Percentiles rank a stretch among this genome's conserved stretches.
phyloP scores from a whole-genome alignment of 2,888 invertebrate genomes.

The Mesochorus sp. region DNA sequence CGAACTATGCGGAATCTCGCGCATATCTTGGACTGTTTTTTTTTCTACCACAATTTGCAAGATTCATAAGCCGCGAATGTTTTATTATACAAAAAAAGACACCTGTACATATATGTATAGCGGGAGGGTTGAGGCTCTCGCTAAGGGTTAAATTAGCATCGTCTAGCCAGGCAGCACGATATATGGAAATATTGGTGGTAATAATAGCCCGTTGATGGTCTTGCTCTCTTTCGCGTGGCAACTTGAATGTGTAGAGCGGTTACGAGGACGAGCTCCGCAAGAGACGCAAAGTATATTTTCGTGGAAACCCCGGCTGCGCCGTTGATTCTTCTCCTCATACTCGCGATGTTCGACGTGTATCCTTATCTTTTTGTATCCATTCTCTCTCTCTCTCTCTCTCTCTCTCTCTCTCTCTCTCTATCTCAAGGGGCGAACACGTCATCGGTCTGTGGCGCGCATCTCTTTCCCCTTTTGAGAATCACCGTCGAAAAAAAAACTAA shows the following conservation, averaged over 20 bases:
- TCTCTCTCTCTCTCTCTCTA: too few relatives aligned
- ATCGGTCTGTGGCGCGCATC: too few relatives aligned
- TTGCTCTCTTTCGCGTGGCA: conserved; percentile 44
- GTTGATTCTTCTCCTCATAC: conserved; percentile 48
- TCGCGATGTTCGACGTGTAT: conserved; percentile 57
- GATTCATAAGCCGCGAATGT: too few relatives aligned
- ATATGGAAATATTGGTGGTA: conserved; percentile 78
- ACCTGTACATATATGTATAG: background rate
- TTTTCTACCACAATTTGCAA: conserved; percentile 43
- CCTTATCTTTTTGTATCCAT: conserved; percentile 59
- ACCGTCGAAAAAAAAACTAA: too few relatives aligned
- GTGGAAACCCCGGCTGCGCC: conserved; percentile 77
- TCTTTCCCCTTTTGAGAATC: too few relatives aligned
- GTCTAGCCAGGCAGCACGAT: conserved; percentile 76
- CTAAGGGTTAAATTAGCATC: conserved; percentile 76
- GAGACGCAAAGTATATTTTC: conserved; percentile 77
- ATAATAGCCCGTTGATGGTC: conserved; percentile 70
- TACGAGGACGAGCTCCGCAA: conserved; percentile 66
- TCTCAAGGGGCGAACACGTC: too few relatives aligned
- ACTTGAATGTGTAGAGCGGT: conserved; percentile 32
- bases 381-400: too few relatives aligned
- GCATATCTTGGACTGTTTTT: conserved; percentile 5
- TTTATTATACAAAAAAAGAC: conserved; percentile 4
- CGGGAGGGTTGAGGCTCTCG: conserved; percentile 20
- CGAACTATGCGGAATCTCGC: conserved; percentile 46